Evolutionary conservation across 2,888 invertebrate species (phyloP), one percentile per base, ranked within the genome.

Genomic region (Clivina fossor): DNA sequence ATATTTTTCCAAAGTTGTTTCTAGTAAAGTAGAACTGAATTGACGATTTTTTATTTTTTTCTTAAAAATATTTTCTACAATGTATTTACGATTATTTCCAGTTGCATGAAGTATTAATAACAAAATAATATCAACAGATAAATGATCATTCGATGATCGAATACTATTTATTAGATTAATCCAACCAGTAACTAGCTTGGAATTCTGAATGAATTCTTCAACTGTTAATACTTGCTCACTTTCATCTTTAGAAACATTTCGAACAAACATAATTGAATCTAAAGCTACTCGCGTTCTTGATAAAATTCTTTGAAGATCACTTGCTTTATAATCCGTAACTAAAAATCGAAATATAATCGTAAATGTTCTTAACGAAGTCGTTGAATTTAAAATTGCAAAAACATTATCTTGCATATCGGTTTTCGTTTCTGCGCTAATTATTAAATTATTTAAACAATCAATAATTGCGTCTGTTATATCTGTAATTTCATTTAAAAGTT

Each of bases 51-150:
- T 79, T 11, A 88, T 78, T 61, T 82, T 80, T 60, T 83, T 82
- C 65, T 79, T 80, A 58, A 88, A 77, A 32, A 84, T 66, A 60
- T 74, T 76, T 68, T 87, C 85, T 13, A 86, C 77, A 62, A 77
- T 77, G 58, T 78, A 77, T 64, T 82, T 81, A 62, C 80, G 81
- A 30, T 80, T 78, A 65, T 80, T 80, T 50, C 79, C 76, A 46
- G 78, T 77, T n/a, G 81, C 77, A 61, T 83, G 80, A 15, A 86
- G 71, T 62, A 86, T 77, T n/a, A 86, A 67, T 13, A 88, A 69
- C 59, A 88, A 74, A 13, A 85, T 71, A 46, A 88, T 75, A 72
- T 90, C 88, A 58, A 89, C 76, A 1, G 86, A 78, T 72, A 83
- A 84, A 58, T 82, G 79, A 56, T 82, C 80, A 32, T 76, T 71